Conservation (phyloP, 2,888 invertebrate genomes). For the Orgyia antiqua region DNA sequence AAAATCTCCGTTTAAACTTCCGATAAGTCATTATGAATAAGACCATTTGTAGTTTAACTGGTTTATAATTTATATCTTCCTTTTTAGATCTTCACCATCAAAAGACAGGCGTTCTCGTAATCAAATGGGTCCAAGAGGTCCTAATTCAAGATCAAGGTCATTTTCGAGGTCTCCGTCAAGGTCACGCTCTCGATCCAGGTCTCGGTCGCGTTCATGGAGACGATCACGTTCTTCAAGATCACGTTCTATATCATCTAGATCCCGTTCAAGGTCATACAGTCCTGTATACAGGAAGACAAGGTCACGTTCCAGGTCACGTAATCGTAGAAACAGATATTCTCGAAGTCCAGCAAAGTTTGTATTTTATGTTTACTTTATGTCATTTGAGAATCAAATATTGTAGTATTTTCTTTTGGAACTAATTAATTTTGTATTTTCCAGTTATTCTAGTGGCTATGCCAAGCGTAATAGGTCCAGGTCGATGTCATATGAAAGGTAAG, state of each 20-base stretch:
- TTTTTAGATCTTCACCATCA: constrained; percentile 37
- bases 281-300: constrained; percentile 42
- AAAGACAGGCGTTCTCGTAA: constrained; percentile 34
- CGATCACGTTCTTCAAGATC: constrained; percentile 38
- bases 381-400: constrained; percentile 4
- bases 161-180: constrained; percentile 32
- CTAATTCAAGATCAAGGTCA: constrained; percentile 40
- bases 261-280: constrained; percentile 52
- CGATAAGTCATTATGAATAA: too few species aligned
- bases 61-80: too few species aligned
- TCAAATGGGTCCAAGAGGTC: constrained; percentile 51
- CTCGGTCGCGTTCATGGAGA: constrained; percentile 38
- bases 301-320: constrained; percentile 42
- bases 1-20: too few species aligned
- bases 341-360: constrained; percentile 63
- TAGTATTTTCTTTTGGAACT: constrained; percentile 9
- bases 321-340: constrained; percentile 47
- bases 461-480: constrained; percentile 67
- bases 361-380: constrained; percentile 18
- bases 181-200: constrained; percentile 38
- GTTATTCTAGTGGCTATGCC: constrained; percentile 50
- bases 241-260: constrained; percentile 35
- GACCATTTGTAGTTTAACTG: too few species aligned
- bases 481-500: constrained; percentile 68
- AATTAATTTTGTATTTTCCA: constrained; percentile 40